These are phyloP conservation scores for Rapana venosa DNA, from an alignment of 2,888 invertebrate genomes.

Conservation along the genomic window DNA sequence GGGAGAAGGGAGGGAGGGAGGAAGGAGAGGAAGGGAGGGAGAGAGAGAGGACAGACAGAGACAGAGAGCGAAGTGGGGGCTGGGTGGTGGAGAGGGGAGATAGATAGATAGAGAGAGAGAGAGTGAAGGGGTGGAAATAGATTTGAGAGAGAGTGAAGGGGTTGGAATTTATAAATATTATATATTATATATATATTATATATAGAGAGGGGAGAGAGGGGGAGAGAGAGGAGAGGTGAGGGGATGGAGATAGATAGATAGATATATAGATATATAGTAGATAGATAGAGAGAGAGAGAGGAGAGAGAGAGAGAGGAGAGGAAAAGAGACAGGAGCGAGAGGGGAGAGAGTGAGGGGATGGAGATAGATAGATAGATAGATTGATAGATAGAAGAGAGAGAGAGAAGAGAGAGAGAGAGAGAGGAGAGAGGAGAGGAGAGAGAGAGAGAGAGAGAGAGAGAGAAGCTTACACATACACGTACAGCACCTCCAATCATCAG, in stretches of 20 bases:
- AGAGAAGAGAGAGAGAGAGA: conserved; percentile 1
- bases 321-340: background rate
- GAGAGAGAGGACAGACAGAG: too few relatives aligned
- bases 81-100: background rate
- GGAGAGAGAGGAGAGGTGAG: background rate
- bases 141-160: too few relatives aligned
- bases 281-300: background rate
- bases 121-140: background rate
- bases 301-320: background rate
- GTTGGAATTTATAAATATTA: too few relatives aligned
- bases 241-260: background rate
- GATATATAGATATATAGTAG: too few relatives aligned
- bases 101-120: background rate
- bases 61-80: too few relatives aligned
- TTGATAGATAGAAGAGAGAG: background rate
- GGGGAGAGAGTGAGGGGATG: background rate
- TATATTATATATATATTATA: too few relatives aligned
- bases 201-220: background rate
- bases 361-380: background rate
- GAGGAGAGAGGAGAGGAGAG: background rate
- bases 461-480: background rate
- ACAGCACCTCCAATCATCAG: too few relatives aligned
- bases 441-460: background rate
- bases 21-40: too few relatives aligned
- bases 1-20: too few relatives aligned